These are phyloP conservation scores for Zaprionus inermis DNA, from an alignment of 1,140 invertebrate species.

Conservation along the genomic window DNA sequence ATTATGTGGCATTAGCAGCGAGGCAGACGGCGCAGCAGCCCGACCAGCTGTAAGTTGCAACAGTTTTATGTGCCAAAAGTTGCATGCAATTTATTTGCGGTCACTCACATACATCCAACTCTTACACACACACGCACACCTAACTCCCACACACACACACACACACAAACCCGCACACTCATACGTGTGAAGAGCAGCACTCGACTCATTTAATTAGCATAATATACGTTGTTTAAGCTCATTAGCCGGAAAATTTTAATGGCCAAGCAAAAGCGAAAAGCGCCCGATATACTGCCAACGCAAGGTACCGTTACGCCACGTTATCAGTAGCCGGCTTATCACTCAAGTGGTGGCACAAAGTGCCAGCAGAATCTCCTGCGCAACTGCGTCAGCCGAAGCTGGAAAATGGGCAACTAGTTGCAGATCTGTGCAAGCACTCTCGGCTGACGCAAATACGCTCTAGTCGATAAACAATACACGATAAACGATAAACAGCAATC, in stretches of 20 bases:
- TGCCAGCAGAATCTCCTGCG: slow-evolving; percentile 26
- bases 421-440: slow-evolving; percentile 1
- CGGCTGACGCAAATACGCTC: background rate
- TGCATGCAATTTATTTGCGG: slow-evolving; percentile 72
- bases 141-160: background rate
- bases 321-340: slow-evolving; percentile 43
- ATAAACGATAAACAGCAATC: background rate
- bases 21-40: slow-evolving; percentile 3
- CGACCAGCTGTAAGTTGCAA: slow-evolving; percentile 31
- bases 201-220: slow-evolving; percentile 74
- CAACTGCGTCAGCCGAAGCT: slow-evolving; percentile 40
- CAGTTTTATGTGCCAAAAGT: slow-evolving; percentile 70
- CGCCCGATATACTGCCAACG: slow-evolving; percentile 28
- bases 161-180: background rate
- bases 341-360: slow-evolving; percentile 46
- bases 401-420: background rate
- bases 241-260: slow-evolving; percentile 58
- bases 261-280: slow-evolving; percentile 31
- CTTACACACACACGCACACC: background rate
- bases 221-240: slow-evolving; percentile 67
- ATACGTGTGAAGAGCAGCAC: slow-evolving; percentile 44
- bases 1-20: slow-evolving; percentile 77
- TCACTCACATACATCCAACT: slow-evolving; percentile 12
- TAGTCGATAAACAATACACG: background rate
- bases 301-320: slow-evolving; percentile 8